Evolutionary conservation across 2,888 invertebrate genomes (phyloP).

Genomic region (Emesis furor): DNA sequence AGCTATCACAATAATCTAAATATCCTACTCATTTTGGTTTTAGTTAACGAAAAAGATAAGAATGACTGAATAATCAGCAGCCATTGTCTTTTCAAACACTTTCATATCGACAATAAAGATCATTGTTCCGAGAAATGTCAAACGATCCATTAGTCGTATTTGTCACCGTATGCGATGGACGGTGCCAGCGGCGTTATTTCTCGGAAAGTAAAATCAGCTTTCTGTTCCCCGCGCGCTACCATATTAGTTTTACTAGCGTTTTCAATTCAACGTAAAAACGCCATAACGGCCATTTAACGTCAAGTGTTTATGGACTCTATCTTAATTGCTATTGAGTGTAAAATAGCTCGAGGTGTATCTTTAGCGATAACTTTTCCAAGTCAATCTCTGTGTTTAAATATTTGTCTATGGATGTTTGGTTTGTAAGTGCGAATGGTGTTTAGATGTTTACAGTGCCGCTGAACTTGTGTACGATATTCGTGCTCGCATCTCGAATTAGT

Average conservation of each 20-base stretch:
- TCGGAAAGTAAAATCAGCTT: conserved; percentile 86
- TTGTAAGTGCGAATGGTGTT: conserved; percentile 92
- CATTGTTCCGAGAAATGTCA: conserved; percentile 43
- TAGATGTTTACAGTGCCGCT: conserved; percentile 89
- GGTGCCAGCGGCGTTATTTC: conserved; percentile 81
- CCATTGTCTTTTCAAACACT: conserved; percentile 16
- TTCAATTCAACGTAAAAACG: conserved; percentile 78
- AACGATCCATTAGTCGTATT: conserved; percentile 39
- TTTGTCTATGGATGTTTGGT: conserved; percentile 90
- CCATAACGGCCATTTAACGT: conserved; percentile 63
- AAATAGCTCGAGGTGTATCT: conserved; percentile 79
- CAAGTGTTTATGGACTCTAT: conserved; percentile 79
- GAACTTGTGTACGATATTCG: conserved; percentile 86
- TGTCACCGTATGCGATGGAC: conserved; percentile 66
- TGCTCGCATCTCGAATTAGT: conserved; percentile 84
- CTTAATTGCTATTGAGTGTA: conserved; percentile 78
- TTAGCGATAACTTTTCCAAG: conserved; percentile 83
- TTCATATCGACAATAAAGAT: conserved; percentile 21
- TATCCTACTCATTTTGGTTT: not conserved
- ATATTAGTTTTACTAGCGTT: conserved; percentile 86
- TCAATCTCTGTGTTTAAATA: conserved; percentile 88
- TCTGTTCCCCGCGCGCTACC: conserved; percentile 85
- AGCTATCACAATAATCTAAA: no score
- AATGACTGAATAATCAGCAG: conserved; percentile 8
- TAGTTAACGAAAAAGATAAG: not conserved